phyloP scores from a whole-genome alignment of 1,140 invertebrate species.

The Bemisia tabaci region DNA sequence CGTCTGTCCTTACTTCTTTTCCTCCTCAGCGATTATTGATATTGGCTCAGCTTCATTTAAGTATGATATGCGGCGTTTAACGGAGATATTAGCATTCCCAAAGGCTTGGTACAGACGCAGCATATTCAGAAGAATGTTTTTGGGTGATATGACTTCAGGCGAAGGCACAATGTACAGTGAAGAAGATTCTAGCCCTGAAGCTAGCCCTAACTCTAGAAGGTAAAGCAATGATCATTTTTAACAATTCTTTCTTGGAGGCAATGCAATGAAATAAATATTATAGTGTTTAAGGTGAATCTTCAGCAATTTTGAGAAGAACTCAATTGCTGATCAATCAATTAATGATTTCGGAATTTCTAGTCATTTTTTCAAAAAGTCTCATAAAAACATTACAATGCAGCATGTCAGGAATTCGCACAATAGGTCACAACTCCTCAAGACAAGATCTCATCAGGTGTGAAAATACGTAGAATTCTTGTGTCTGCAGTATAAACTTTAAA shows the following conservation, averaged over 20 bases:
- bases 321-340: no score
- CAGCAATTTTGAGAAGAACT: no score
- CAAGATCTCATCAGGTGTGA: no score
- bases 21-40: slow-evolving; percentile 68
- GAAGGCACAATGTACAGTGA: slow-evolving; percentile 15
- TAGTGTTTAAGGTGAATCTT: no score
- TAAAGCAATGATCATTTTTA: not conserved
- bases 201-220: slow-evolving; percentile 4
- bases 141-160: slow-evolving; percentile 54
- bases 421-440: no score
- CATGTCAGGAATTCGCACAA: no score
- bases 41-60: slow-evolving; percentile 97
- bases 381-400: no score
- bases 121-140: slow-evolving; percentile 80
- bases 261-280: not conserved
- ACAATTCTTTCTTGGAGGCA: not conserved
- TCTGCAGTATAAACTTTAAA: no score
- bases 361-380: no score
- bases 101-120: slow-evolving; percentile 94
- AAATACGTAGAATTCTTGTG: no score
- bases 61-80: slow-evolving; percentile 95
- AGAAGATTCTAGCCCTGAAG: slow-evolving; percentile 17
- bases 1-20: not conserved
- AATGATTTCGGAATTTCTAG: no score
- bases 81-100: slow-evolving; percentile 93